Evolutionary conservation across 2,888 invertebrate species (phyloP), one percentile per base, ranked within the genome.

Genomic region (Ypsolopha scabrella): DNA sequence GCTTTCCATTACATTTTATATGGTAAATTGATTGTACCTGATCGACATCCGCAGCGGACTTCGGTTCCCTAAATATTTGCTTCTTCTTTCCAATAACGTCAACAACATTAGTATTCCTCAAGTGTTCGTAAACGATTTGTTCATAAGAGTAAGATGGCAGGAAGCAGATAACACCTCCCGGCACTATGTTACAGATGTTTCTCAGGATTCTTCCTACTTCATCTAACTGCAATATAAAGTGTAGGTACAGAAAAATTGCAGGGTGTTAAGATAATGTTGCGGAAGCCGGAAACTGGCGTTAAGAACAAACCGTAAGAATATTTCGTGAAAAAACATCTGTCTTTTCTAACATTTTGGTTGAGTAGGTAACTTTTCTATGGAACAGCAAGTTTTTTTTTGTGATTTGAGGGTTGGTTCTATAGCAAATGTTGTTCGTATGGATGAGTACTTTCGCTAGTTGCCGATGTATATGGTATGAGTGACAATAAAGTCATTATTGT

Each of bases 91-190:
- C 75, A 44, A 97, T 90, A 60, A 90, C 89, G 7, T 90, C 83
- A 52, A 95, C 77, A 9, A 91, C 75, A 57, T 92, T 93, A 36
- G 79, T 83, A 56, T 79, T 80, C 56, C 86, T 77, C 75, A 92
- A 85, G 67, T 92, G 89, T 6, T 87, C 86, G 61, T 89, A 90
- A 0, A 96, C 89, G 0, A 75, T 74, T 50, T 92, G 88, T 72
- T 97, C 94, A 69, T 96, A 97, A 11, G 94, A 93, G 67, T 99
- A 99, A 0, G 97, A 98, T 0, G 97, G 94, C 56, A 99, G 90
- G 75, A 99, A 99, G 59, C 94, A 93, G 0, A 99, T 95, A 2
- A 98, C 88, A 0, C 99, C 99, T 0, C 95, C 97, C 0, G 94
- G 95, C 9, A 98, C 90, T 46, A 93, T 85, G 60, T 90, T 91